These are phyloP conservation scores for Talpa occidentalis DNA, from an alignment of 2,113 vertebrate species.

Conservation along the genomic window DNA sequence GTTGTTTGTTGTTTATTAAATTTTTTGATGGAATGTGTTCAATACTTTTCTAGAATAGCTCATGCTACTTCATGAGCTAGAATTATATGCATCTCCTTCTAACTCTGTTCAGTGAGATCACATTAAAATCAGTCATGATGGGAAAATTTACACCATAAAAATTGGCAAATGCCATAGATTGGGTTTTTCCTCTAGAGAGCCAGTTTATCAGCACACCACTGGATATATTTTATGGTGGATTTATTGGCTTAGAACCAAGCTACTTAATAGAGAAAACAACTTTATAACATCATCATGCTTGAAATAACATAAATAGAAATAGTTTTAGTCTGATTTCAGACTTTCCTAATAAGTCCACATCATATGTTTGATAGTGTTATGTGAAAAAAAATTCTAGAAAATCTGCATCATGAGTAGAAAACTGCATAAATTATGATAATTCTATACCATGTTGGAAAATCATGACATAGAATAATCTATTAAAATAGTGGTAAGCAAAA, in stretches of 20 bases:
- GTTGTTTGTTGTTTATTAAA: not conserved
- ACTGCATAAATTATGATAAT: not conserved
- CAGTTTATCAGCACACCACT: not conserved
- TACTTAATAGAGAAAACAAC: conserved; percentile 32
- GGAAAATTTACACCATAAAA: not conserved
- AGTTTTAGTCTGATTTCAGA: not conserved
- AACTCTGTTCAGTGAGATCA: not conserved
- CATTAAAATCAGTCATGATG: not conserved
- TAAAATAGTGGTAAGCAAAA: not conserved
- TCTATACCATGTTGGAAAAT: not conserved
- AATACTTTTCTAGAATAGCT: not conserved
- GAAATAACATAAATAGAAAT: not conserved
- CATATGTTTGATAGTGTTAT: not conserved
- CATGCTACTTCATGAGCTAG: not conserved
- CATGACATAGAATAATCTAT: not conserved
- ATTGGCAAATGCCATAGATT: not conserved
- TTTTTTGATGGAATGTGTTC: not conserved
- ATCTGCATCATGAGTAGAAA: not conserved
- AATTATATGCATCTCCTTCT: not conserved
- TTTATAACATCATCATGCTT: not conserved
- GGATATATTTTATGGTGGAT: not conserved
- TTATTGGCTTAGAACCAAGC: not conserved
- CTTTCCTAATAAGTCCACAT: not conserved
- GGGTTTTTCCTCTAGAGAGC: not conserved
- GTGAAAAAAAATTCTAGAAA: conserved; percentile 2